These are phyloP conservation scores for Pempheris klunzingeri DNA, from an alignment of 2,797 vertebrate species.

Conservation along the genomic window DNA sequence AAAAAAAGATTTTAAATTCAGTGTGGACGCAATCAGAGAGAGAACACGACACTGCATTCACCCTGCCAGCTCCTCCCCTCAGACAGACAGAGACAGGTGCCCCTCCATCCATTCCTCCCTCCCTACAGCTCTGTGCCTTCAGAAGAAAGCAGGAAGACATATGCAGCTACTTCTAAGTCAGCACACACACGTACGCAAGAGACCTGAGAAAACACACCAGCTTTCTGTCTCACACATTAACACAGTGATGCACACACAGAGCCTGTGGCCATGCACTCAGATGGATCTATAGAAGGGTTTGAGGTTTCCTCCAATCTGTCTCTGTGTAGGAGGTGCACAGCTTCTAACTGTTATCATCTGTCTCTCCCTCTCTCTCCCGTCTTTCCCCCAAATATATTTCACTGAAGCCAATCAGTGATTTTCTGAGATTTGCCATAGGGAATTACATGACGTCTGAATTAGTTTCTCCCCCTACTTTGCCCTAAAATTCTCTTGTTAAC, in stretches of 20 bases:
- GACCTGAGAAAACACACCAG: conserved; percentile 40
- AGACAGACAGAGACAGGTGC: conserved; percentile 80
- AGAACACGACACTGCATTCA: conserved; percentile 73
- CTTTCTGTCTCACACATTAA: conserved; percentile 12
- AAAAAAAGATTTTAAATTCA: conserved; percentile 19
- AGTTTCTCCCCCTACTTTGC: conserved; percentile 43
- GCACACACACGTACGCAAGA: conserved; percentile 22
- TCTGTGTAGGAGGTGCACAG: conserved; percentile 69
- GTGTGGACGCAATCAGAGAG: conserved; percentile 37
- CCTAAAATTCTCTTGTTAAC: conserved; percentile 45
- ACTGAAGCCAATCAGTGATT: conserved; percentile 51
- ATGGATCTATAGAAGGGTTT: conserved; percentile 48
- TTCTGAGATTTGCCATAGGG: conserved; percentile 36
- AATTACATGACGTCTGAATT: conserved; percentile 40
- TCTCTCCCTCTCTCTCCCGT: conserved; percentile 17
- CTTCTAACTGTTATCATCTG: conserved; percentile 60
- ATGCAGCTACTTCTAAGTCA: conserved; percentile 27
- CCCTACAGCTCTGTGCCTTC: conserved; percentile 32
- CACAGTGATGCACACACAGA: conserved; percentile 28
- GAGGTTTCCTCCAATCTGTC: conserved; percentile 59
- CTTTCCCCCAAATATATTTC: conserved; percentile 33
- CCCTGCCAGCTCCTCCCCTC: conserved; percentile 53
- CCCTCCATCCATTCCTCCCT: conserved; percentile 36
- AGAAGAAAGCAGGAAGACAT: conserved; percentile 37
- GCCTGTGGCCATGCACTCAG: conserved; percentile 50